Base-by-base conservation (phyloP, 2,113 vertebrate species). In the Syngnathus scovelli region DNA sequence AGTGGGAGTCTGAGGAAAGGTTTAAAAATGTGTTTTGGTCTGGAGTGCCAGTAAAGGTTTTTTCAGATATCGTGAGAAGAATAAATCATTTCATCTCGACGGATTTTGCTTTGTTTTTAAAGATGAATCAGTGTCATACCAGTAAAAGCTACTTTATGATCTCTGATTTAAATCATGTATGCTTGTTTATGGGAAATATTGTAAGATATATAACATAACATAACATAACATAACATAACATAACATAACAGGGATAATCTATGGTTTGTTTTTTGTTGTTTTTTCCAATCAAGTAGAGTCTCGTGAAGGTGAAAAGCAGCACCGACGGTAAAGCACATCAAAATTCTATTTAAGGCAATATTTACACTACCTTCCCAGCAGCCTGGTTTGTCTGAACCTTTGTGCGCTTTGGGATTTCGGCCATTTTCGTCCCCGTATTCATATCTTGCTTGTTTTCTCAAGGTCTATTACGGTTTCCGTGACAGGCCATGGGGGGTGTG, bases 1-100 rank as follows among this genome's bases (percentile, higher is more conserved):
- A 39, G 69, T 69, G 72, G 76, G 75, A 84, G 70, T 82, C 76
- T 81, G 81, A 78, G 66, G 52, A 68, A 78, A 49, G 66, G 75
- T 72, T 85, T 72, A 59, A 74, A 61, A 66, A 80, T 80, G 79
- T 52, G 43, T 83, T 77, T 74, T 66, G 72, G 64, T 75, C 76
- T 71, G 64, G 71, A 70, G 81, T 70, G 76, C 51, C 60, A 63
- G 56, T 69, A 83, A 85, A 79, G 69, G 61, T 52, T 68, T 68
- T n/a, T 66, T 76, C 68, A 76, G 72, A 86, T 68, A 74, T 3
- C 65, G 39, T 78, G 76, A 72, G 67, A 13, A 27, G 43, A 74
- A 82, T 59, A 59, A 59, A 74, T 41, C 77, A 72, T 58, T 23
- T 56, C 23, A 33, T 33, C 27, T 36, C 2, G 16, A 16, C 15